A percentile compares a stretch with the other conserved stretches of the same genome.
These are phyloP conservation scores for Colinus virginianus DNA, from an alignment of 2,113 vertebrate species.

Conservation along the genomic window DNA sequence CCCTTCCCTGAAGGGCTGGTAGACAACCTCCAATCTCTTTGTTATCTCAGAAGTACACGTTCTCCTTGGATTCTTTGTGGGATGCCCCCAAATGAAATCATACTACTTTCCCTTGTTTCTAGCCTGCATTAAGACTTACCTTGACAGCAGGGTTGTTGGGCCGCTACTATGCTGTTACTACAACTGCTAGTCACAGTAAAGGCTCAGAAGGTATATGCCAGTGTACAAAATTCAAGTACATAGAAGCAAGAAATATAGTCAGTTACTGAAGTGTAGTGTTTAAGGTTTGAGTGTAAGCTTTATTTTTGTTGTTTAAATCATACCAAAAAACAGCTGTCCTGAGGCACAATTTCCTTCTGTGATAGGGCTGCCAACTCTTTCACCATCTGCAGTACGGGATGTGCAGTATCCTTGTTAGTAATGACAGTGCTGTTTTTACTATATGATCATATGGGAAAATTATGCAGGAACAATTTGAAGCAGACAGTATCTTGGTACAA, in stretches of 20 bases:
- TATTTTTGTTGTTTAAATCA: not conserved
- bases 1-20: not conserved
- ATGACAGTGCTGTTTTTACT: fast-evolving
- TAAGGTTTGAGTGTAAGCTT: not conserved
- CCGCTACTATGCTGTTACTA: not conserved
- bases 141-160: not conserved
- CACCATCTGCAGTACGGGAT: not conserved
- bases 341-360: not conserved
- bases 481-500: not conserved
- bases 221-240: not conserved
- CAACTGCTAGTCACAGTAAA: not conserved
- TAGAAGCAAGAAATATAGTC: not conserved
- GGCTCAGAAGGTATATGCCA: not conserved
- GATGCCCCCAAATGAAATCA: not conserved
- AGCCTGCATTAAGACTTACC: not conserved
- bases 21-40: not conserved
- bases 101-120: not conserved
- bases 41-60: not conserved
- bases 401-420: not conserved
- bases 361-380: not conserved
- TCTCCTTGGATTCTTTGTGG: not conserved
- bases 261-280: not conserved
- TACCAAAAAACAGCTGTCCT: not conserved
- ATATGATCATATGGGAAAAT: not conserved
- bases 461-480: not conserved